These are phyloP conservation scores for Xiphophorus birchmanni DNA, from an alignment of 2,797 vertebrate species.

Conservation along the genomic window DNA sequence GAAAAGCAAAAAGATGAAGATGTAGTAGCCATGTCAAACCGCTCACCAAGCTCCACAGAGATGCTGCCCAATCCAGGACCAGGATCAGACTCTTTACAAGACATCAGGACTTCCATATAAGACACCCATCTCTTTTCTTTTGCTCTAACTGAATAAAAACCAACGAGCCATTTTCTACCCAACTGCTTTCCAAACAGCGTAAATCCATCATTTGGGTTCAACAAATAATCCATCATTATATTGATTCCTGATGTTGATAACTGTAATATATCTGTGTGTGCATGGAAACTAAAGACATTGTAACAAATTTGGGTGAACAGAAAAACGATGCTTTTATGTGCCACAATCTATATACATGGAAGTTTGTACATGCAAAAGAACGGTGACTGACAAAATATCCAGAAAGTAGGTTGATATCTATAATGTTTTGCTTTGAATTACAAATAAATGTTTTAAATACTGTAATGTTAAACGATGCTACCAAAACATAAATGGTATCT, in stretches of 20 bases:
- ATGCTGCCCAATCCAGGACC: slow-evolving; percentile 37
- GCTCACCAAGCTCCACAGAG: slow-evolving; percentile 44
- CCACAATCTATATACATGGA: not conserved
- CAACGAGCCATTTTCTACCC: slow-evolving; percentile 39
- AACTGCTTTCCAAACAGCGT: not conserved
- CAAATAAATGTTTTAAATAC: not conserved
- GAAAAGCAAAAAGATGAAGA: slow-evolving; percentile 46
- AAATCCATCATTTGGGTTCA: not conserved
- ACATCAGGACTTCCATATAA: slow-evolving; percentile 69
- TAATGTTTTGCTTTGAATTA: slow-evolving; percentile 25
- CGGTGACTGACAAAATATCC: not conserved
- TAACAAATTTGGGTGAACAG: slow-evolving; percentile 11
- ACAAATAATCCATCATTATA: slow-evolving; percentile 6
- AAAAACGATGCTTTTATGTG: slow-evolving; percentile 24
- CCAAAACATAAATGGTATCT: slow-evolving; percentile 8
- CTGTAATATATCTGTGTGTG: slow-evolving; percentile 21
- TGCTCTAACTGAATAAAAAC: slow-evolving; percentile 21
- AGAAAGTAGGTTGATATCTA: slow-evolving; percentile 19
- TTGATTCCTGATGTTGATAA: slow-evolving; percentile 39
- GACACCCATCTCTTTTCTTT: slow-evolving; percentile 2
- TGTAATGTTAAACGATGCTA: not conserved
- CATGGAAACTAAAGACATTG: not conserved
- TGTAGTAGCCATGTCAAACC: slow-evolving; percentile 60
- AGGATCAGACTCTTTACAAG: slow-evolving; percentile 60
- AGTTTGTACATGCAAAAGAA: slow-evolving; percentile 13